phyloP scores from a whole-genome alignment of 1,140 invertebrate genomes.

The Tetramorium simillimum region DNA sequence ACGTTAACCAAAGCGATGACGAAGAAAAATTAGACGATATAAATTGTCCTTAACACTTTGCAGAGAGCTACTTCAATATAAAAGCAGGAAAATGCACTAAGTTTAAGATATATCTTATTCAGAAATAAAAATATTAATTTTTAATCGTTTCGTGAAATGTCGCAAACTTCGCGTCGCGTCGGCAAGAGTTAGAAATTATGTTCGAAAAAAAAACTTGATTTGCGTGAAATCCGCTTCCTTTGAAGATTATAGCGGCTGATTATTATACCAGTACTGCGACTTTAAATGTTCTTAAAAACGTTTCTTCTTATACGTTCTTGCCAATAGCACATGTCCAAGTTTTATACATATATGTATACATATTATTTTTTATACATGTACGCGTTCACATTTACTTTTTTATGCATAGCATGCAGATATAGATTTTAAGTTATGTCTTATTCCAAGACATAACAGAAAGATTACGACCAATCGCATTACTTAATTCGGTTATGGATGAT shows the following conservation, averaged over 20 bases:
- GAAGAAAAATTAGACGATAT: too few relatives aligned
- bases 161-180: not conserved
- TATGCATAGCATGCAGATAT: too few relatives aligned
- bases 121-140: not conserved
- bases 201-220: not conserved
- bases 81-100: slow-evolving; percentile 5
- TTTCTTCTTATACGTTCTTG: slow-evolving; percentile 7
- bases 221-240: not conserved
- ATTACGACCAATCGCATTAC: too few relatives aligned
- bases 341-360: too few relatives aligned
- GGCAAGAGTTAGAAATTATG: not conserved
- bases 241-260: not conserved
- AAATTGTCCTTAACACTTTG: too few relatives aligned
- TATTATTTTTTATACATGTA: too few relatives aligned
- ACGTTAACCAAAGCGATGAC: too few relatives aligned
- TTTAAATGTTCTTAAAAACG: not conserved
- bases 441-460: too few relatives aligned
- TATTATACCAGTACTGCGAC: not conserved
- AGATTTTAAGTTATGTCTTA: too few relatives aligned
- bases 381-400: too few relatives aligned
- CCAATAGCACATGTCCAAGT: slow-evolving; percentile 46
- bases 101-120: too few relatives aligned
- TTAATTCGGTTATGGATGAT: too few relatives aligned
- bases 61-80: not conserved
- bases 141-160: not conserved